phyloP scores from a whole-genome alignment of 1,140 invertebrate genomes.

The Dreissena rostriformis region DNA sequence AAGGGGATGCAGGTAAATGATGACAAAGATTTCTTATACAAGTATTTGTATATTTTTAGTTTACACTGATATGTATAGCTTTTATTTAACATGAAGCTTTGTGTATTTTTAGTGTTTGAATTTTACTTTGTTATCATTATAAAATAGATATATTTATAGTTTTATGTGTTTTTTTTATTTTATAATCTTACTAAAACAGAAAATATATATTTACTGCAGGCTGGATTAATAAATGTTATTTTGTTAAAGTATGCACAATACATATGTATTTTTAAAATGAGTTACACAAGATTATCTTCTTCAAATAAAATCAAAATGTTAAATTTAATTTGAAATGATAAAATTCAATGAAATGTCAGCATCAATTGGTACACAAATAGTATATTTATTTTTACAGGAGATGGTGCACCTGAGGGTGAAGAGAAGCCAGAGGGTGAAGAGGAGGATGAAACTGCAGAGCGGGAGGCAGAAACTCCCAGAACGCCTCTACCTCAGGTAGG shows the following conservation, averaged over 20 bases:
- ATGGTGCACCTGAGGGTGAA: background rate
- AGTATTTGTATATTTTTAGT: background rate
- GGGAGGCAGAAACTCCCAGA: constrained; percentile 43
- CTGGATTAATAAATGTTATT: too few relatives aligned
- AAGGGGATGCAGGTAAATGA: constrained; percentile 33
- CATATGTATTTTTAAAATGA: background rate
- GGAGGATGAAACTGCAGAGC: constrained; percentile 34
- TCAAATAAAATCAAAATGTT: background rate
- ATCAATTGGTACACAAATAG: background rate
- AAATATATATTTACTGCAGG: too few relatives aligned
- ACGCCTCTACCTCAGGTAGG: constrained; percentile 70
- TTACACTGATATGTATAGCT: too few relatives aligned
- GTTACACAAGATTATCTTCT: background rate
- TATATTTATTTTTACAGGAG: background rate
- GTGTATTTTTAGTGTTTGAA: background rate
- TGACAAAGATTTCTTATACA: background rate
- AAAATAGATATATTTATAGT: background rate
- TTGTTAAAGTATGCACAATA: too few relatives aligned
- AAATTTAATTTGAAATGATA: background rate
- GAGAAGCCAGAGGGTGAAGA: constrained; percentile 22
- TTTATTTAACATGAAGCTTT: too few relatives aligned
- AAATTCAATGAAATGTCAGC: constrained; percentile 8
- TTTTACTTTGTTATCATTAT: background rate
- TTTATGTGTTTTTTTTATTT: background rate
- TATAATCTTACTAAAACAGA: too few relatives aligned